phyloP scores from a whole-genome alignment of 53 echinoderm and acorn worm genomes.

The Antedon mediterranea region DNA sequence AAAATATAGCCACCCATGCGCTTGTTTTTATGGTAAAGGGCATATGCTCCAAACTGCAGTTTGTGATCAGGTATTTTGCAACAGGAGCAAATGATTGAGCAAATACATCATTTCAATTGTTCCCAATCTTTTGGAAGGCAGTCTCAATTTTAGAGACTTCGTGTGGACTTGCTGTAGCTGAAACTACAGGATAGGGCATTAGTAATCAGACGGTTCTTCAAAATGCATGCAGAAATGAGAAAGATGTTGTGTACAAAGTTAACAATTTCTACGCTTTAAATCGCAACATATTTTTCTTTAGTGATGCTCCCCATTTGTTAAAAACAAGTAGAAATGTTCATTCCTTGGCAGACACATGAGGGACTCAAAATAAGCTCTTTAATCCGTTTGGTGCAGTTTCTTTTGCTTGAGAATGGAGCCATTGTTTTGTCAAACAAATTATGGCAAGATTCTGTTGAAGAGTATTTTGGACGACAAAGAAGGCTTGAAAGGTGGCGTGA shows the following conservation, averaged over 20 bases:
- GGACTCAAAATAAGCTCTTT: constrained; percentile 4
- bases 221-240: too few species aligned
- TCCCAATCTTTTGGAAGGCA: too few species aligned
- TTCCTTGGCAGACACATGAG: constrained; percentile 4
- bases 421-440: constrained; percentile 2
- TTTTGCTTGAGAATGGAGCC: background rate
- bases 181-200: too few species aligned
- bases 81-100: background rate
- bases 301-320: too few species aligned
- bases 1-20: constrained; percentile 2
- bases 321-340: too few species aligned
- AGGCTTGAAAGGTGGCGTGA: background rate
- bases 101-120: too few species aligned
- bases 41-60: background rate
- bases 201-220: too few species aligned
- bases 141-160: too few species aligned
- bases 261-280: too few species aligned
- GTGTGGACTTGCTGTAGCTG: too few species aligned
- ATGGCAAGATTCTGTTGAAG: constrained; percentile 6
- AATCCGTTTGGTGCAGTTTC: constrained; percentile 8
- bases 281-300: too few species aligned
- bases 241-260: too few species aligned
- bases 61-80: constrained; percentile 7
- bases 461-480: constrained; percentile 7
- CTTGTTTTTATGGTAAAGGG: constrained; percentile 12